These are phyloP conservation scores for Gobio occitaniae DNA, from an alignment of 2,797 vertebrate species.

Conservation along the genomic window DNA sequence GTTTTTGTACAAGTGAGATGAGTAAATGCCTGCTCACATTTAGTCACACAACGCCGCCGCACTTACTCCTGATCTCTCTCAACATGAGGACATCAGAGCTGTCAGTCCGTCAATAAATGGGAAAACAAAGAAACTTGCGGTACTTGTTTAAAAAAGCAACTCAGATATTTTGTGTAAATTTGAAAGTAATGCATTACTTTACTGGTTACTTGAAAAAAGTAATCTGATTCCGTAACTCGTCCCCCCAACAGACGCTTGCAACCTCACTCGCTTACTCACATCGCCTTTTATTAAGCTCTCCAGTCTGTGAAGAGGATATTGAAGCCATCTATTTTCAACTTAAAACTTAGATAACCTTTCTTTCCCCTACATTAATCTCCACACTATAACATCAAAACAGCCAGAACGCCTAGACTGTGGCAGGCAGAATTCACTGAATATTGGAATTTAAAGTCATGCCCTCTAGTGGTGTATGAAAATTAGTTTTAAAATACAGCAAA, in stretches of 20 bases:
- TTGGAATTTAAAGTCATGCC: conserved; percentile 21
- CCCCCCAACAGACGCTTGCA: neutral
- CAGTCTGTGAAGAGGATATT: conserved; percentile 42
- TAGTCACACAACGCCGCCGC: neutral
- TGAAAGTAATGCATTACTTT: neutral
- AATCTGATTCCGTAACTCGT: too few relatives aligned
- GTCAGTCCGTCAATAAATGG: neutral
- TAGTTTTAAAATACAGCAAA: neutral
- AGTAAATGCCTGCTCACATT: too few relatives aligned
- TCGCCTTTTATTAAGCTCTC: conserved; percentile 17
- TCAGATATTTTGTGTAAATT: too few relatives aligned
- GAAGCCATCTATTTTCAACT: conserved; percentile 24
- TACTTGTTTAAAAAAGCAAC: neutral
- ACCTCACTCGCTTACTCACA: conserved; percentile 11
- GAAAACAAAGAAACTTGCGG: too few relatives aligned
- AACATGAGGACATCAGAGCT: neutral
- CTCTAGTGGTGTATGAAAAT: conserved; percentile 35
- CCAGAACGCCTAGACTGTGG: conserved; percentile 15
- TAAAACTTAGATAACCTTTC: conserved; percentile 33
- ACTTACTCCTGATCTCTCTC: neutral
- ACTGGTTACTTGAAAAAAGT: too few relatives aligned
- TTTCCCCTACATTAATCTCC: conserved; percentile 12
- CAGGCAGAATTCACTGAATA: conserved; percentile 11
- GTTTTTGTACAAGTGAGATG: neutral
- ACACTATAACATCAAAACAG: conserved; percentile 12